Evolutionary conservation across 2,113 vertebrate genomes (phyloP), one percentile per base, ranked within the genome.

Genomic region (Charadrius vociferus): DNA sequence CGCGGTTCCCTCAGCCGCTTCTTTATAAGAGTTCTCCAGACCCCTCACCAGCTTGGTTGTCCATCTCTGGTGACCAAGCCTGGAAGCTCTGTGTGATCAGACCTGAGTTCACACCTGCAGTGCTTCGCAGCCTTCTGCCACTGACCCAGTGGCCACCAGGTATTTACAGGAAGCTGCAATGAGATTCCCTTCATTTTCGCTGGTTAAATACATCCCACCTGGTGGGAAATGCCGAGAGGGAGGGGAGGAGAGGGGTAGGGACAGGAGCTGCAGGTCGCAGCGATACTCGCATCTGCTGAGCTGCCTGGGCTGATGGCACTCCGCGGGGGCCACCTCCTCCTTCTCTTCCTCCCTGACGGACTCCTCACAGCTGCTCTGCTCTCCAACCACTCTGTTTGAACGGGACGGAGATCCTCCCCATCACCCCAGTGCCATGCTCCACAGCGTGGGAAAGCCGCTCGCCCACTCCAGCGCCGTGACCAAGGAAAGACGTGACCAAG

Each of bases 151-250:
- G 81, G 34, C 58, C 53, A 26, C 5, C 2, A 86, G 65, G 88
- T 59, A 61, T 86, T 96, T 75, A 65, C n/a, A 70, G 73, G 74
- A 87, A 77, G 47, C 36, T 86, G n/a, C 53, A 39, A 3, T 20
- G 58, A 95, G 62, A 34, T 50, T 83, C 39, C 52, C 41, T 87
- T 90, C 74, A 47, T 75, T 91, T 91, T 66, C 94, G 58, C 43
- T 88, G 74, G 66, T 95, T 88, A 96, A 95, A 66, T 89, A 55
- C 71, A 65, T 74, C 24, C 74, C n/a, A 52, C 61, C 77, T 41
- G 73, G 62, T 71, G 68, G 80, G 77, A 91, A 81, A 41, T 47
- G 14, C 17, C 0, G 30, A 71, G 37, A 93, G 56, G 85, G 59
- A 77, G 29, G 26, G n/a, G 13, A 67, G 53, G 29, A 81, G 30